Percentiles rank a stretch among this genome's conserved stretches.
Conservation (phyloP, 2,888 invertebrate genomes). For the Volucella inflata region DNA sequence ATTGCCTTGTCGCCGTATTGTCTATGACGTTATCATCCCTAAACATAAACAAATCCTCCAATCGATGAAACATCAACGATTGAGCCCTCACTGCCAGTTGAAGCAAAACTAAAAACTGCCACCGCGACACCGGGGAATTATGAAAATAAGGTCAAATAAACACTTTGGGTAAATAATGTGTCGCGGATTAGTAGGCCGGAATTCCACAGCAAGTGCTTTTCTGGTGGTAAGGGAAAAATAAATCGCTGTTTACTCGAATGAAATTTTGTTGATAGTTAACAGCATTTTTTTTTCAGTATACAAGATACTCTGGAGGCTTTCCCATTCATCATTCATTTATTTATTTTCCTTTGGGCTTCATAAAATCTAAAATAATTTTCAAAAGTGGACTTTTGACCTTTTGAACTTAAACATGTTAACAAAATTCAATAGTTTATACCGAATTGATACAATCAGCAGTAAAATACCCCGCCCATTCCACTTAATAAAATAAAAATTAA, state of each 20-base stretch:
- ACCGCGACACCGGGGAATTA: not conserved
- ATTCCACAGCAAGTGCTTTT: conserved; percentile 22
- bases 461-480: too few species aligned
- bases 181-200: conserved; percentile 42
- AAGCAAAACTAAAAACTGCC: conserved; percentile 1
- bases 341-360: not conserved
- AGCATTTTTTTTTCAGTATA: not conserved
- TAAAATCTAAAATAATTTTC: conserved; percentile 39
- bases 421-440: too few species aligned
- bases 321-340: conserved; percentile 9
- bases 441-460: too few species aligned
- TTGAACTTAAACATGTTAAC: not conserved
- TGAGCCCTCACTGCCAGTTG: not conserved
- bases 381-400: conserved; percentile 3
- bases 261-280: not conserved
- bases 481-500: too few species aligned
- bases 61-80: not conserved
- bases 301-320: not conserved
- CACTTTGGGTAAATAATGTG: conserved; percentile 55
- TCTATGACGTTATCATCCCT: conserved; percentile 18
- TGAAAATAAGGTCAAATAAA: conserved; percentile 53
- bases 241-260: not conserved
- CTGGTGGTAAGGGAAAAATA: not conserved
- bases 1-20: conserved; percentile 23
- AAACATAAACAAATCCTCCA: conserved; percentile 8